A percentile compares a stretch with the other conserved stretches of the same genome.
These are phyloP conservation scores for Labeo rohita DNA, from an alignment of 2,113 vertebrate species.

Conservation along the genomic window DNA sequence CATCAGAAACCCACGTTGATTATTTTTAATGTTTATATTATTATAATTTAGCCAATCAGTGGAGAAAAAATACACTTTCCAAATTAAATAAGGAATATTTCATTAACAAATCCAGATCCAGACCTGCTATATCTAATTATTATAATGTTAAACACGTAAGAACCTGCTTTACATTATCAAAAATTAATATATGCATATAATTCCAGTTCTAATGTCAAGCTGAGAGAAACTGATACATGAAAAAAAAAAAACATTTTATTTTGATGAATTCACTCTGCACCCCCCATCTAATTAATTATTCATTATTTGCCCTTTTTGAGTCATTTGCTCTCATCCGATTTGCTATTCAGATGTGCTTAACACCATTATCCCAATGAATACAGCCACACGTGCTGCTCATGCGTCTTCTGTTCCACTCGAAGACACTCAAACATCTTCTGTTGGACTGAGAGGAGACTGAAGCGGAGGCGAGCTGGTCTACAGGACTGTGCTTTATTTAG, in stretches of 20 bases:
- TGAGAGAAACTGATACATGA: neutral
- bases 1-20: too few relatives aligned
- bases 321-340: slow-evolving; percentile 77
- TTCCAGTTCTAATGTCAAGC: neutral
- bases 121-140: too few relatives aligned
- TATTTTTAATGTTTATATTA: too few relatives aligned
- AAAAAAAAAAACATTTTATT: slow-evolving; percentile 61
- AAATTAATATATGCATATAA: neutral
- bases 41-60: too few relatives aligned
- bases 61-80: too few relatives aligned
- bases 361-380: slow-evolving; percentile 78
- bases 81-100: too few relatives aligned
- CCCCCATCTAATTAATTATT: slow-evolving; percentile 77
- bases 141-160: too few relatives aligned
- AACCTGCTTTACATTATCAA: neutral
- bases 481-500: slow-evolving; percentile 86
- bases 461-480: slow-evolving; percentile 72
- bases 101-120: too few relatives aligned
- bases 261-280: slow-evolving; percentile 78
- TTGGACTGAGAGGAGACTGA: slow-evolving; percentile 50
- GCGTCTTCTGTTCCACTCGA: slow-evolving; percentile 50
- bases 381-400: slow-evolving; percentile 73
- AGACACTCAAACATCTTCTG: too few relatives aligned
- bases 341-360: slow-evolving; percentile 76
- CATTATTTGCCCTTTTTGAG: slow-evolving; percentile 77